Evolutionary conservation across 2,797 vertebrate genomes (phyloP).

Genomic region (Acomys russatus): DNA sequence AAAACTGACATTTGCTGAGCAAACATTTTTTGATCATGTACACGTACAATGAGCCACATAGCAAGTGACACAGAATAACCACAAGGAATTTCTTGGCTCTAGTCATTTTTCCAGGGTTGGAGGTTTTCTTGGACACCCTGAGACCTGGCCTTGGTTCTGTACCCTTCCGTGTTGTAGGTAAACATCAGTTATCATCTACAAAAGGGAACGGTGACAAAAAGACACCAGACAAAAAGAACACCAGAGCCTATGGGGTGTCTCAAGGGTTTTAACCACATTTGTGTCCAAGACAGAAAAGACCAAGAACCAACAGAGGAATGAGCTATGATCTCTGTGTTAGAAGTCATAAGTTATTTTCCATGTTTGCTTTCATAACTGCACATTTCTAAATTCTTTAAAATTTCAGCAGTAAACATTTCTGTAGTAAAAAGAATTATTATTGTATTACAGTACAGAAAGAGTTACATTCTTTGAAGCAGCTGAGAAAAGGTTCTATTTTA

Average conservation of each 20-base stretch:
- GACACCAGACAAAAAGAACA: constrained; percentile 53
- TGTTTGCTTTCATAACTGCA: constrained; percentile 11
- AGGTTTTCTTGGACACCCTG: constrained; percentile 37
- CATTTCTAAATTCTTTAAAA: constrained; percentile 46
- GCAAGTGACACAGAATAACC: constrained; percentile 13
- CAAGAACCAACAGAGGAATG: not conserved
- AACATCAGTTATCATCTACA: constrained; percentile 23
- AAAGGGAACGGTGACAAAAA: constrained; percentile 31
- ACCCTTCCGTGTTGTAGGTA: constrained; percentile 10
- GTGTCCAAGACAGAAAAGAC: not conserved
- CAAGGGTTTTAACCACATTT: constrained; percentile 41
- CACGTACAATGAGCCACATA: not conserved
- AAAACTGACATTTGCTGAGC: constrained; percentile 38
- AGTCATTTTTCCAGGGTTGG: constrained; percentile 21
- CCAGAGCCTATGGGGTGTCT: not conserved
- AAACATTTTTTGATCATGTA: not conserved
- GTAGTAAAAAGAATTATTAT: constrained; percentile 15
- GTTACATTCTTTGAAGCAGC: constrained; percentile 32
- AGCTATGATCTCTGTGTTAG: not conserved
- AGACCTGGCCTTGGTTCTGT: not conserved
- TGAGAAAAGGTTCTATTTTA: constrained; percentile 65
- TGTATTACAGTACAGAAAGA: constrained; percentile 40
- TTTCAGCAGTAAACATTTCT: constrained; percentile 9
- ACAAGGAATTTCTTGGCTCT: not conserved
- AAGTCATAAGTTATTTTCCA: not conserved